These are phyloP conservation scores for Mimumesa dahlbomi DNA, from an alignment of 2,888 invertebrate genomes.

Conservation along the genomic window DNA sequence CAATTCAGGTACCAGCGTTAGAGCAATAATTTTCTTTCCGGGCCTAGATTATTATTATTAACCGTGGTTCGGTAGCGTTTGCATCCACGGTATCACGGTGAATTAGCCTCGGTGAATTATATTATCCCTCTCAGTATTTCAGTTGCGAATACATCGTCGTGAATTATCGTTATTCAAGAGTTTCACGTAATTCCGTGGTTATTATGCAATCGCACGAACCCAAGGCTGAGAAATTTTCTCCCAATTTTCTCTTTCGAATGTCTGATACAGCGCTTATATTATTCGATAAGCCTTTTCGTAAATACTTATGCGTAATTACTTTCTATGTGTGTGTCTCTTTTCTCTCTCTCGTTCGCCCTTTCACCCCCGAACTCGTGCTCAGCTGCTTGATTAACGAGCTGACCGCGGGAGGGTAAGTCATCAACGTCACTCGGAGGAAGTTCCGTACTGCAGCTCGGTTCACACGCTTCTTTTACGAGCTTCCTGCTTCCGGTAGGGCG, in stretches of 20 bases:
- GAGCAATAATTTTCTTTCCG: slow-evolving; percentile 38
- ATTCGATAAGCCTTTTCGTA: slow-evolving; percentile 53
- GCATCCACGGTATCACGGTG: no score
- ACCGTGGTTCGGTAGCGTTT: slow-evolving; percentile 56
- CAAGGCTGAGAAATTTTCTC: slow-evolving; percentile 33
- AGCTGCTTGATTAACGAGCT: slow-evolving; percentile 94
- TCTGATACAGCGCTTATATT: slow-evolving; percentile 53
- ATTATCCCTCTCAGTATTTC: no score
- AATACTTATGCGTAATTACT: slow-evolving; percentile 74
- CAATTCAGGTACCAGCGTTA: slow-evolving; percentile 51
- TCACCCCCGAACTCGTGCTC: slow-evolving; percentile 79
- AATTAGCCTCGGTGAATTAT: no score
- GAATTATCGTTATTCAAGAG: no score
- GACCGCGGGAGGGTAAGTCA: slow-evolving; percentile 90
- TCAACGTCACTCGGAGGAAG: slow-evolving; percentile 70
- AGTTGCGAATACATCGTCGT: no score
- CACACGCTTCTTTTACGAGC: slow-evolving; percentile 69
- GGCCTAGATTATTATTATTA: slow-evolving; percentile 41
- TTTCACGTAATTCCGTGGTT: background rate
- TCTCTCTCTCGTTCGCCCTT: slow-evolving; percentile 78
- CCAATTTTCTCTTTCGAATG: slow-evolving; percentile 6
- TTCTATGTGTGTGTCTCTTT: slow-evolving; percentile 80
- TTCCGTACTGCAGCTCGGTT: slow-evolving; percentile 71
- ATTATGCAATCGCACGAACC: slow-evolving; percentile 11
- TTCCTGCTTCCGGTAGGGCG: slow-evolving; percentile 67